Conservation (phyloP, 1,140 invertebrate species). For the Drosophila bipectinata region DNA sequence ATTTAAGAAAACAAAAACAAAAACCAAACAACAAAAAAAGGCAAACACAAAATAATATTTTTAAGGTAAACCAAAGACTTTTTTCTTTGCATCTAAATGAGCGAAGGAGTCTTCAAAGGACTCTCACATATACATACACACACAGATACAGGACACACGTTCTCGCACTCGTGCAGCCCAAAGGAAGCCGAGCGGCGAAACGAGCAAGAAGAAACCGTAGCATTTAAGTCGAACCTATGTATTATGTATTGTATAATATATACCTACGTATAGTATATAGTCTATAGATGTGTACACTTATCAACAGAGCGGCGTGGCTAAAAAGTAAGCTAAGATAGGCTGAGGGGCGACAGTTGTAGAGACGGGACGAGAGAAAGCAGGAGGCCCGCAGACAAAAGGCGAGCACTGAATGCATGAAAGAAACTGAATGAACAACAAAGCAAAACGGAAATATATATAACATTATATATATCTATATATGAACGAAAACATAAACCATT, state of each 20-base stretch:
- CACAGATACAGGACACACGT: constrained; percentile 2
- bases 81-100: constrained; percentile 77
- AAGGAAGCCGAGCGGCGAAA: constrained; percentile 23
- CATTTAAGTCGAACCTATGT: constrained; percentile 69
- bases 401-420: constrained; percentile 71
- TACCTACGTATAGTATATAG: constrained; percentile 61
- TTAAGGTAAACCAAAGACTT: constrained; percentile 83
- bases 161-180: not conserved
- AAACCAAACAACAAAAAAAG: constrained; percentile 22
- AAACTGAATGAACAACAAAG: constrained; percentile 68
- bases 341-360: not conserved
- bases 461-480: constrained; percentile 71
- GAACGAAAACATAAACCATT: constrained; percentile 62
- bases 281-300: constrained; percentile 76
- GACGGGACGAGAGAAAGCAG: not conserved
- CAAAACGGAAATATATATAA: constrained; percentile 63
- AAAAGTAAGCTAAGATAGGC: constrained; percentile 8
- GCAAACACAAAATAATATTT: constrained; percentile 62
- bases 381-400: constrained; percentile 61
- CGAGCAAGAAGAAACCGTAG: constrained; percentile 53
- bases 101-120: constrained; percentile 48
- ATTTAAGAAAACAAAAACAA: constrained; percentile 42
- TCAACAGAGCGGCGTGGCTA: constrained; percentile 48
- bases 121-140: constrained; percentile 32
- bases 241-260: constrained; percentile 72